A percentile compares a stretch with the other conserved stretches of the same genome.
Evolutionary conservation across 2,797 vertebrate genomes (phyloP).

Genomic region (Pangasius larnaudii): DNA sequence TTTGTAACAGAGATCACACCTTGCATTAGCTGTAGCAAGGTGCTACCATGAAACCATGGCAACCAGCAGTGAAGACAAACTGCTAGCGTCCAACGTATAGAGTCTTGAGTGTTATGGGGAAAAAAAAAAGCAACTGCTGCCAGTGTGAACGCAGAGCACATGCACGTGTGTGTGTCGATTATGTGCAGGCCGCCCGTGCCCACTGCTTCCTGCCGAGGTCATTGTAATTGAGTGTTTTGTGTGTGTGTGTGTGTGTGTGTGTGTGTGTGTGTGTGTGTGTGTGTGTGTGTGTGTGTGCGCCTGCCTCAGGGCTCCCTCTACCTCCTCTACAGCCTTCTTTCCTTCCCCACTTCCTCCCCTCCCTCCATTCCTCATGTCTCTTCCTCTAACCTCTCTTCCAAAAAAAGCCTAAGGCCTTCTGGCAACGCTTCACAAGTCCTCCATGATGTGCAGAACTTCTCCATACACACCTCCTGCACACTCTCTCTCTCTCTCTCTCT

Average conservation of each 20-base stretch:
- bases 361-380: slow-evolving; percentile 31
- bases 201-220: slow-evolving; percentile 28
- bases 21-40: neutral
- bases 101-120: neutral
- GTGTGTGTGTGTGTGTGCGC: neutral
- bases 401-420: slow-evolving; percentile 60
- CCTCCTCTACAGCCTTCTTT: slow-evolving; percentile 4
- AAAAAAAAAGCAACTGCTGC: neutral
- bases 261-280: neutral
- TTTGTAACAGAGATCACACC: neutral
- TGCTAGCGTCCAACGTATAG: neutral
- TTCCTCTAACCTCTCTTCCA: slow-evolving; percentile 11
- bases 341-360: slow-evolving; percentile 29
- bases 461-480: neutral
- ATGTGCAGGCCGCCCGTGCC: neutral
- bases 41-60: neutral
- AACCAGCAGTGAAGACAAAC: neutral
- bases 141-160: slow-evolving; percentile 16
- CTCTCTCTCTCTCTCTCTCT: slow-evolving; percentile 1
- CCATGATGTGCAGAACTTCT: slow-evolving; percentile 47
- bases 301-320: slow-evolving; percentile 26
- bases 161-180: slow-evolving; percentile 11
- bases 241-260: slow-evolving; percentile 16
- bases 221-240: neutral
- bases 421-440: slow-evolving; percentile 56